phyloP scores from a whole-genome alignment of 2,113 vertebrate species.

The Mus spicilegus region DNA sequence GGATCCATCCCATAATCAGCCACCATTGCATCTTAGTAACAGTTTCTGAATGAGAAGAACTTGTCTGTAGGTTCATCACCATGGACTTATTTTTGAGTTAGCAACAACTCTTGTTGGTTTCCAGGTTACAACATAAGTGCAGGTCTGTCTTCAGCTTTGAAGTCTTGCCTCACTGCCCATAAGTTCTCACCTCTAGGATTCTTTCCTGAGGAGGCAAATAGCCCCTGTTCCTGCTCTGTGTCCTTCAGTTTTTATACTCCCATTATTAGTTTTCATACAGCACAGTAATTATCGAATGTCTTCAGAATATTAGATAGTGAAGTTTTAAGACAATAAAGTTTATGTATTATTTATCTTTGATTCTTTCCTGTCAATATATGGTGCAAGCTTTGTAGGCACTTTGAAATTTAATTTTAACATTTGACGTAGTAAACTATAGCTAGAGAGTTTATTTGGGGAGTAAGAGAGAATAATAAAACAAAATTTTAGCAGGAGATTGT shows the following conservation, averaged over 20 bases:
- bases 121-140: not conserved
- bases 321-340: not conserved
- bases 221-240: not conserved
- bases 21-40: not conserved
- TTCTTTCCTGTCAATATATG: not conserved
- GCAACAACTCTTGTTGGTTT: not conserved
- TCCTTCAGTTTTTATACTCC: not conserved
- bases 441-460: conserved; percentile 23
- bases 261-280: not conserved
- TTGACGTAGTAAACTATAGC: not conserved
- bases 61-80: not conserved
- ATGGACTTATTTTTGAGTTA: not conserved
- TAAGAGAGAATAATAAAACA: not conserved
- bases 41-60: not conserved
- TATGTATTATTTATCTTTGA: not conserved
- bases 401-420: conserved; percentile 20
- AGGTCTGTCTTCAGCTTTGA: not conserved
- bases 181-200: not conserved
- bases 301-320: not conserved
- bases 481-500: not conserved
- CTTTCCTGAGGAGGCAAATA: not conserved
- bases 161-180: not conserved
- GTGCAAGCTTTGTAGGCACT: not conserved
- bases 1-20: no score
- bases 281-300: not conserved